Evolutionary conservation across 2,888 invertebrate genomes (phyloP), one percentile per base, ranked within the genome.

Genomic region (Sicus ferrugineus): DNA sequence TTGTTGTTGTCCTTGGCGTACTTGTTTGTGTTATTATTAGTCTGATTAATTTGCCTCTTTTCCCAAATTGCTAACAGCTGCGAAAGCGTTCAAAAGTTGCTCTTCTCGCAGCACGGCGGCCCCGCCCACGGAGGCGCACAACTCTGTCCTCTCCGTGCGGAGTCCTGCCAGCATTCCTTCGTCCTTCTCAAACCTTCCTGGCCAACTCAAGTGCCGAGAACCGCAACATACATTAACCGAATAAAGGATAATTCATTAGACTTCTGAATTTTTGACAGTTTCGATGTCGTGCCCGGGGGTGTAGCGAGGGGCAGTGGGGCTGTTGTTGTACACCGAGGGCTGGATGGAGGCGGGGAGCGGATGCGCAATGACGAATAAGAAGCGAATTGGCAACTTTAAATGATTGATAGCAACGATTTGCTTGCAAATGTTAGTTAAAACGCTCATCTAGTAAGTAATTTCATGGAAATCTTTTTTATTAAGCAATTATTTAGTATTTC

Each of bases 1-100:
- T n/a, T n/a, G n/a, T n/a, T n/a, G n/a, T n/a, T n/a, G n/a, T n/a
- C n/a, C n/a, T n/a, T n/a, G n/a, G n/a, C n/a, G n/a, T n/a, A n/a
- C n/a, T n/a, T n/a, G n/a, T n/a, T n/a, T n/a, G n/a, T n/a, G 81
- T 81, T 81, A 83, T 84, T 84, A 84, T 84, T 84, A 84, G 84
- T 83, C 84, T 84, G 84, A 84, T 84, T 84, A 84, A 84, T 84
- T 84, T 83, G 81, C 79, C 83, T 84, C 82, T 81, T 84, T 83
- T 84, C 81, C 83, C 83, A 83, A 83, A 83, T 83, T 83, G 83
- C 82, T 82, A 79, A 80, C 78, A 77, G 77, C 76, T 75, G 62
- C 71, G 72, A 69, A 68, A 59, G 19, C 19, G 50, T 30, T 19
- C n/a, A 66, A 66, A 66, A 66, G 56, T 66, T 66, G 42, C 66